Evolutionary conservation across 2,888 invertebrate genomes (phyloP).

Genomic region (Neoscelio sp.): DNA sequence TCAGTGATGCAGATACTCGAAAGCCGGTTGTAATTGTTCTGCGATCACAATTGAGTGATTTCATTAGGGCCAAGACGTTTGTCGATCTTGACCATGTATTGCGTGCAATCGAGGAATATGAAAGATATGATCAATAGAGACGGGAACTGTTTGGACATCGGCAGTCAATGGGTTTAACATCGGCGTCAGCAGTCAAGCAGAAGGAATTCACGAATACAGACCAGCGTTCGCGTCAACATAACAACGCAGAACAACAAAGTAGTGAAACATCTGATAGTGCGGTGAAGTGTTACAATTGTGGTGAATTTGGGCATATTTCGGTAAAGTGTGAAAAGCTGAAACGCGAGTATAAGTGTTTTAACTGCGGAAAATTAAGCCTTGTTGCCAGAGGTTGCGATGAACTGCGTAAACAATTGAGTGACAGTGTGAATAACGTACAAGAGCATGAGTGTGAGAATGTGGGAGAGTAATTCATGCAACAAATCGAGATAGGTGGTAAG

Average conservation of each 20-base stretch:
- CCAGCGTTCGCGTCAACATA: no score
- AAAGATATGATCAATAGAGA: conserved; percentile 17
- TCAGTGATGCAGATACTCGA: conserved; percentile 20
- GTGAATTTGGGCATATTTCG: conserved; percentile 16
- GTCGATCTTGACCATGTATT: neutral
- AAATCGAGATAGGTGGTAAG: no score
- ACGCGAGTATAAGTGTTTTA: neutral
- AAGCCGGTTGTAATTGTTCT: conserved; percentile 6
- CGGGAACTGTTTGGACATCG: conserved; percentile 19
- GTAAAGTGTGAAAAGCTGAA: no score
- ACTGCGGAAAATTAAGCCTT: no score
- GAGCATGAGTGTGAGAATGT: no score
- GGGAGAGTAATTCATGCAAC: no score
- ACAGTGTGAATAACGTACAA: neutral
- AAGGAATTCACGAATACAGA: neutral
- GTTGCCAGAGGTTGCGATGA: no score
- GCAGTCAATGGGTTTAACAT: neutral
- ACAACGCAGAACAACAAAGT: no score
- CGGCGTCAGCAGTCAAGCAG: neutral
- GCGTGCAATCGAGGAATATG: conserved; percentile 18
- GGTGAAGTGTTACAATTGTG: conserved; percentile 29
- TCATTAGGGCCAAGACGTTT: conserved; percentile 2
- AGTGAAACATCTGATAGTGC: neutral
- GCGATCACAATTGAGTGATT: conserved; percentile 1
- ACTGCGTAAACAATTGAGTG: neutral